Evolutionary conservation across 2,888 invertebrate species (phyloP).

Genomic region (Meteorus colon): DNA sequence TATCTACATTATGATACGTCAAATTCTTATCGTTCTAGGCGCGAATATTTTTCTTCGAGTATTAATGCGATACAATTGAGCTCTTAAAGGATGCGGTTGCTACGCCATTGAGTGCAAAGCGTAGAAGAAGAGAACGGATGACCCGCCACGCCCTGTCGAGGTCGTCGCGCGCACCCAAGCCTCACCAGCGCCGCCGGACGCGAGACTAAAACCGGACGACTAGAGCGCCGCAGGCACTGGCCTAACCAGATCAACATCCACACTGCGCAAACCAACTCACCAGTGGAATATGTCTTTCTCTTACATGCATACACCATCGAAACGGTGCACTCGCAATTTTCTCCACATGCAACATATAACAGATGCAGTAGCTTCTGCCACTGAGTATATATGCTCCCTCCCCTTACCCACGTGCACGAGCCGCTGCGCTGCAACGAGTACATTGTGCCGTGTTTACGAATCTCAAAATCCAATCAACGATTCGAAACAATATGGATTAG

Average conservation of each 20-base stretch:
- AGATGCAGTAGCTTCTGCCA: slow-evolving; percentile 7
- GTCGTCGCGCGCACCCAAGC: slow-evolving; percentile 70
- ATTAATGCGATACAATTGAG: background rate
- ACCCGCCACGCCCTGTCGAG: slow-evolving; percentile 72
- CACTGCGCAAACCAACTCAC: slow-evolving; percentile 51
- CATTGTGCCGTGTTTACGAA: background rate
- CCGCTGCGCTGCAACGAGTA: background rate
- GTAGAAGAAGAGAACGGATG: slow-evolving; percentile 63
- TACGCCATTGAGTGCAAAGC: slow-evolving; percentile 51
- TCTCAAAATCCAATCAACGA: background rate
- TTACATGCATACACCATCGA: background rate
- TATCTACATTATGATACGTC: too few relatives aligned
- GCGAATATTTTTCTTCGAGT: too few relatives aligned
- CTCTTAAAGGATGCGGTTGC: slow-evolving; percentile 42
- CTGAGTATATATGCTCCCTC: background rate
- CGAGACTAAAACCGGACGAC: slow-evolving; percentile 56
- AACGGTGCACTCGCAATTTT: slow-evolving; percentile 33
- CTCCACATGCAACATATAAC: slow-evolving; percentile 7
- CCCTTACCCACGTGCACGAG: background rate
- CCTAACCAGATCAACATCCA: slow-evolving; percentile 70
- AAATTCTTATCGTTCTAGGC: too few relatives aligned
- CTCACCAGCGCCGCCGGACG: slow-evolving; percentile 71
- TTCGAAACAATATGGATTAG: too few relatives aligned
- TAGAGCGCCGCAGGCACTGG: slow-evolving; percentile 62
- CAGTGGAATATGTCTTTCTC: slow-evolving; percentile 15